Conservation (phyloP, 2,113 vertebrate genomes). For the Aythya baeri region DNA sequence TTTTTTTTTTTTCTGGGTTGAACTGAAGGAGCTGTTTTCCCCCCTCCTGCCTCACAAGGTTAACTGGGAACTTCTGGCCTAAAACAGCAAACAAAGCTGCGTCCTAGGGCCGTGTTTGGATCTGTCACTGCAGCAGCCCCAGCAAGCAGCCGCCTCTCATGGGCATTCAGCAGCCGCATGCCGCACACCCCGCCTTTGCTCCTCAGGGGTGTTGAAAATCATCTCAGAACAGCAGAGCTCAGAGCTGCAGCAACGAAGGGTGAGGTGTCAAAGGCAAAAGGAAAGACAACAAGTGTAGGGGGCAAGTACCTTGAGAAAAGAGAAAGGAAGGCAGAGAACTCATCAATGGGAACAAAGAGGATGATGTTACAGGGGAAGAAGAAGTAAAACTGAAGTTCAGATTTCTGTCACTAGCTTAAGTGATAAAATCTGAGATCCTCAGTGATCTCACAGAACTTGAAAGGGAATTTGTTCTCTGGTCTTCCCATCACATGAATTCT, state of each 20-base stretch:
- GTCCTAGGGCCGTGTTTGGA: rapidly evolving
- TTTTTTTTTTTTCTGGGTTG: neutral
- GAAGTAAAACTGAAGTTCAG: neutral
- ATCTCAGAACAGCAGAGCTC: neutral
- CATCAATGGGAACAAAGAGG: neutral
- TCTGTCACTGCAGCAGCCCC: neutral
- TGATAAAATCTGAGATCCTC: neutral
- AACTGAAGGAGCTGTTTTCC: neutral
- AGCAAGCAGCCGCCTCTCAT: neutral
- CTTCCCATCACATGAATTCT: neutral
- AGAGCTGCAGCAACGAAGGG: neutral
- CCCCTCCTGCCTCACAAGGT: neutral
- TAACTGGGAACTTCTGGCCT: neutral
- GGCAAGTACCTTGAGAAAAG: neutral
- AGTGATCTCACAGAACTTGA: neutral
- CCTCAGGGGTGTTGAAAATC: neutral
- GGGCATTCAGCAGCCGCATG: rapidly evolving
- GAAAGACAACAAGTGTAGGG: neutral
- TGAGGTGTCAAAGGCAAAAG: neutral
- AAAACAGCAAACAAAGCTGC: neutral
- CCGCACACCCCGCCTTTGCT: rapidly evolving
- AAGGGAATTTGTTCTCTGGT: neutral
- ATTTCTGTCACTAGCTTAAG: neutral
- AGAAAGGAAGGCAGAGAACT: neutral
- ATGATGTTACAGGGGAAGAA: neutral